Evolutionary conservation across 30 jellyfish, hydroid and myxozoan species (phyloP).

Genomic region (Catostylus mosaicus): DNA sequence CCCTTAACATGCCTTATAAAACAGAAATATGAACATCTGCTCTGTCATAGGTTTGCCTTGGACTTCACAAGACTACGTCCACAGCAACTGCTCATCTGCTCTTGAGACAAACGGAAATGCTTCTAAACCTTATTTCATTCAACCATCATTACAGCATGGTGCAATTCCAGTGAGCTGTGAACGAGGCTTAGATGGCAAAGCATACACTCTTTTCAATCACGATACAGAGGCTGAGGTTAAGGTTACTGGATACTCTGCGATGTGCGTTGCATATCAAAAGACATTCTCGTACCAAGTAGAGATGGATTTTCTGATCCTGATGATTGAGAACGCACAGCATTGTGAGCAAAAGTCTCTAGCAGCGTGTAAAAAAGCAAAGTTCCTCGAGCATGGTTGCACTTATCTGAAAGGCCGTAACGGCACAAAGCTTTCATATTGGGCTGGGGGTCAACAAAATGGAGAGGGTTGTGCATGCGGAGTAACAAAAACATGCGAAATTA

Average conservation of each 20-base stretch:
- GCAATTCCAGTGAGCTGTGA: not conserved
- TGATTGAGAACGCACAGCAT: not conserved
- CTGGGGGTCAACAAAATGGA: conserved; percentile 9
- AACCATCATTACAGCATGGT: conserved; percentile 5
- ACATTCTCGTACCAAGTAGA: not conserved
- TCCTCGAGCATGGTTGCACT: not conserved
- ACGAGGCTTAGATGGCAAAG: not conserved
- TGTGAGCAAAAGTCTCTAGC: conserved; percentile 1
- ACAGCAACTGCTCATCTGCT: not conserved
- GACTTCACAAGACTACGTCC: conserved; percentile 6
- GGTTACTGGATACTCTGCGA: not conserved
- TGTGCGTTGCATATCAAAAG: not conserved
- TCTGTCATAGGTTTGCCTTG: not conserved
- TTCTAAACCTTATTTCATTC: not conserved
- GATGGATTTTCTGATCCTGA: not conserved
- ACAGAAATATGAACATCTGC: not conserved
- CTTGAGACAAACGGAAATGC: conserved; percentile 4
- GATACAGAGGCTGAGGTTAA: conserved; percentile 3
- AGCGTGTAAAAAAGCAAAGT: not conserved
- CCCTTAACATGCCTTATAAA: no score
- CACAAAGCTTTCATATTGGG: conserved; percentile 1
- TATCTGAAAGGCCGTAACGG: conserved; percentile 11
- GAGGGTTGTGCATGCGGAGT: conserved; percentile 22
- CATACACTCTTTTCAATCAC: not conserved
- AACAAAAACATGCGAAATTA: not conserved